Conservation (phyloP, 2,888 invertebrate genomes). For the Drosophila tripunctata region DNA sequence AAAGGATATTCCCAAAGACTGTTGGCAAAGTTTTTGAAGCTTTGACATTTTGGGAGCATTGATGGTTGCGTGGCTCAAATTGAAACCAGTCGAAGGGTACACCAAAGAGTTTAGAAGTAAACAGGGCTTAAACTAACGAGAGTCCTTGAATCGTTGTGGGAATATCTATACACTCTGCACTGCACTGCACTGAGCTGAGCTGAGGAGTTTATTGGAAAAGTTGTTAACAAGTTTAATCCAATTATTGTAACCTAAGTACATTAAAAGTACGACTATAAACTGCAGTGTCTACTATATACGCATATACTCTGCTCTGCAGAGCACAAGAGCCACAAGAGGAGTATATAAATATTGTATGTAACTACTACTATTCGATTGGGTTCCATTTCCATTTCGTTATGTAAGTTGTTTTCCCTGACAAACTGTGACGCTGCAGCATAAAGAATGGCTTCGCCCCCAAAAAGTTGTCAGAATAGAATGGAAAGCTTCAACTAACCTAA, state of each 20-base stretch:
- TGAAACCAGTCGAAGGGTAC: constrained; percentile 21
- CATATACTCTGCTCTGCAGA: too few relatives aligned
- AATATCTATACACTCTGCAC: constrained; percentile 1
- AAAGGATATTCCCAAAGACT: constrained; percentile 29
- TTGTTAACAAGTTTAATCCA: constrained; percentile 11
- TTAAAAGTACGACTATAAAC: not conserved
- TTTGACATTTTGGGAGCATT: constrained; percentile 60
- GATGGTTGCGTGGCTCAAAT: constrained; percentile 28
- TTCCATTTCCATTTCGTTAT: not conserved
- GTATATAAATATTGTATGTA: not conserved
- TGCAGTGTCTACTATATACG: not conserved
- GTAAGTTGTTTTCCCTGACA: constrained; percentile 1
- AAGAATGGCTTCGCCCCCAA: constrained; percentile 15
- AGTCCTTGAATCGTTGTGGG: not conserved
- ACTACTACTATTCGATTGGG: too few relatives aligned
- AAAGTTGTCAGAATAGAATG: constrained; percentile 23
- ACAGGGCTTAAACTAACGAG: constrained; percentile 9
- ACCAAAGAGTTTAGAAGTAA: constrained; percentile 9
- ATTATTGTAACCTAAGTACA: constrained; percentile 5
- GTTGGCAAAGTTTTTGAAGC: constrained; percentile 51
- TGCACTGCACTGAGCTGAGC: not conserved
- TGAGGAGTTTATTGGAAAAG: constrained; percentile 19
- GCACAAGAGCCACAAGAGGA: not conserved
- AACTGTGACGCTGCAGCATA: constrained; percentile 3
- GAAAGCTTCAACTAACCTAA: constrained; percentile 23